Evolutionary conservation across 2,888 invertebrate species (phyloP), one percentile per base, ranked within the genome.

Genomic region (Harpagoxenus sublaevis): DNA sequence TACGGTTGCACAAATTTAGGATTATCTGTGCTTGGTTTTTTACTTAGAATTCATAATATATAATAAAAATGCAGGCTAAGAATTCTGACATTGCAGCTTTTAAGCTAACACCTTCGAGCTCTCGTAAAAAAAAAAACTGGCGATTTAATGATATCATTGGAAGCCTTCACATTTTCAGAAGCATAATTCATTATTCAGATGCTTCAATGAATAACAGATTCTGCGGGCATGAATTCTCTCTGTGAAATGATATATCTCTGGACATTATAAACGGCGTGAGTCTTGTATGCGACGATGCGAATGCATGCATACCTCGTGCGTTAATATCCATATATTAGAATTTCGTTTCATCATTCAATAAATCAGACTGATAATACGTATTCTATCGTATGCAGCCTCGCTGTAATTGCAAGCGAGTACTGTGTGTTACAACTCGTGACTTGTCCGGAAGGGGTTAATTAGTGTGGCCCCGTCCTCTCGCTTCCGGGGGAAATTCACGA

Each of bases 311-410:
- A 48, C 39, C 23, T 60, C 35, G n/a, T 57, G 79, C 79, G 60
- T 71, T 60, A 71, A 81, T 81, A 81, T 81, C 48, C 73, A 73
- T 81, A 81, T 62, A 70, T 71, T 73, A 81, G 60, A 73, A 81
- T 81, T 81, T 60, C 48, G 73, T 81, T 81, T 81, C 79, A 28
- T 81, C 73, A 48, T 81, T 45, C 73, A 81, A 81, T 81, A 81
- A 81, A 71, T 81, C 79, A 81, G 79, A 71, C 4, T 81, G 79
- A 81, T 81, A 81, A 81, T 81, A 81, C 45, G 73, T 73, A 73
- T 81, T 45, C 48, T 73, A 81, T 71, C 79, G 60, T 60, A 71
- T 81, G 73, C 79, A 57, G 35, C 57, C 23, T 70, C 18, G 45
- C 71, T 48, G 57, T 81, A 81, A 81, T 81, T 81, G 28, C 73